Conservation (phyloP, 2,797 vertebrate species). For the Neoniphon sammara region DNA sequence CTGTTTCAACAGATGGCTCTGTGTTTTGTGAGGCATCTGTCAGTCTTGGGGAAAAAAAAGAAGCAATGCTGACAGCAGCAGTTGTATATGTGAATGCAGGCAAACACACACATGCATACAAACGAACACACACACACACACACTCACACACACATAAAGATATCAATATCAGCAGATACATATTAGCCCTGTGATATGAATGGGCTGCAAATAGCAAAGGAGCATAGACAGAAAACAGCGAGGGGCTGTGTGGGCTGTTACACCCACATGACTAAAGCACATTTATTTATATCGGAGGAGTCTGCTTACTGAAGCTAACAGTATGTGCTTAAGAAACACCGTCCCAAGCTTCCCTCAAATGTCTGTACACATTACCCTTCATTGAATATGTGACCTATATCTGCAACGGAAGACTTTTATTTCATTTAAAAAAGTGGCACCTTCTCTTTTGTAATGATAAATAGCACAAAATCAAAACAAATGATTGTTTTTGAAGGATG, state of each 20-base stretch:
- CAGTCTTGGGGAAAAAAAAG: constrained; percentile 14
- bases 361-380: not conserved
- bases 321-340: constrained; percentile 44
- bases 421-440: constrained; percentile 15
- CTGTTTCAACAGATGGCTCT: constrained; percentile 56
- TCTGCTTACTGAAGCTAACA: constrained; percentile 47
- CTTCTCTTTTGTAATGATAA: constrained; percentile 6
- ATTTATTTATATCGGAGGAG: constrained; percentile 73
- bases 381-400: constrained; percentile 57
- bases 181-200: constrained; percentile 35
- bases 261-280: constrained; percentile 62
- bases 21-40: constrained; percentile 28
- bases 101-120: constrained; percentile 8
- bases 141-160: not conserved
- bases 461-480: not conserved
- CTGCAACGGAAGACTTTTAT: constrained; percentile 48
- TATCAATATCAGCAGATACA: constrained; percentile 30
- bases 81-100: not conserved
- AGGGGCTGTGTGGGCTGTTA: constrained; percentile 61
- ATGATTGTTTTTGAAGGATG: not conserved
- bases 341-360: constrained; percentile 49
- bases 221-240: constrained; percentile 48
- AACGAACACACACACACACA: not conserved
- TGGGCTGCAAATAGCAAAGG: constrained; percentile 57
- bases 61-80: constrained; percentile 9